Evolutionary conservation across 1,140 invertebrate species (phyloP), one percentile per base, ranked within the genome.

Genomic region (Neotoxoptera formosana): DNA sequence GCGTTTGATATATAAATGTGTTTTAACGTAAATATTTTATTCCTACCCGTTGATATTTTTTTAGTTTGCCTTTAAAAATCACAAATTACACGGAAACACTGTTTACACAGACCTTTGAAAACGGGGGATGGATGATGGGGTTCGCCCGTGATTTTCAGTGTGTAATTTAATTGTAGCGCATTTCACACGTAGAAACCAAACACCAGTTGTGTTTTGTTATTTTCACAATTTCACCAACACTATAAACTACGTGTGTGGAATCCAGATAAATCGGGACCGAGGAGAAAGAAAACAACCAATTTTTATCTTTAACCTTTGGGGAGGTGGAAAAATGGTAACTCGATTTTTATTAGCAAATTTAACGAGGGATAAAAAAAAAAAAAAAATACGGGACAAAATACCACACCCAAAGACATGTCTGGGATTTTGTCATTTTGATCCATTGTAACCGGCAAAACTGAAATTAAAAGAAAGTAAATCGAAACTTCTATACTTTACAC

Each of bases 161-260:
- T 83, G 91, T 93, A 93, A 93, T 93, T 93, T 93, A 93, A 93
- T 93, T 93, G 91, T 86, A 93, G 84, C 20, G 81, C 34, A 45
- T 83, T 93, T 86, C 81, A 93, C 91, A 86, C 91, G 91, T 86
- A 93, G 91, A 93, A 53, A 92, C 91, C 91, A 93, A 93, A 93
- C 76, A 93, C 34, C 34, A 47, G 76, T 93, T 41, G 91, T 48
- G 48, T 93, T 93, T 93, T 86, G 48, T 93, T 45, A 47, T 93
- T 93, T 93, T 93, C 81, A 86, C 91, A 56, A 53, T 93, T 93
- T 93, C 81, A 56, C 91, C 56, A 53, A 86, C 48, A 53, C 81
- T 86, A 86, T 86, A 86, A 93, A 56, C 81, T 93, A 93, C 91
- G 91, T 93, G 91, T 86, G 36, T 45, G 51, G 91, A 93, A 93